A percentile compares a stretch with the other conserved stretches of the same genome.
phyloP scores from a whole-genome alignment of 2,888 invertebrate species.

The Gnatocerus cornutus region DNA sequence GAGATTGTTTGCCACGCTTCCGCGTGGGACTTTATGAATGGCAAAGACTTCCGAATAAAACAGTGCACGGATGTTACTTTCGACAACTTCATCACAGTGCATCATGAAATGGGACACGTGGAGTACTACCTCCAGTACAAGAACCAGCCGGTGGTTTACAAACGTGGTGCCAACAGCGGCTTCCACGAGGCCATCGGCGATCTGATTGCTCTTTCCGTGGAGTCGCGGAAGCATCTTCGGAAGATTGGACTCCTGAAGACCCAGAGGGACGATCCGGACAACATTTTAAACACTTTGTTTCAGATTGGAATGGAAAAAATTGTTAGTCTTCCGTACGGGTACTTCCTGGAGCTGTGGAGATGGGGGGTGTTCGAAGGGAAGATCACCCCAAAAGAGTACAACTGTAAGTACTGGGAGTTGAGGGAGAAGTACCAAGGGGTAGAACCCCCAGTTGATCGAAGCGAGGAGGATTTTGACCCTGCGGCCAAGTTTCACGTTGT shows the following conservation, averaged over 20 bases:
- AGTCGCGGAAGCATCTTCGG: constrained; percentile 78
- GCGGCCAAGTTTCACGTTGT: constrained; percentile 82
- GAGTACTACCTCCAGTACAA: constrained; percentile 85
- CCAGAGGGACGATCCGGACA: constrained; percentile 75
- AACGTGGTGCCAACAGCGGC: constrained; percentile 81
- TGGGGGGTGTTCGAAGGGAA: constrained; percentile 80
- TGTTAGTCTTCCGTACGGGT: constrained; percentile 81
- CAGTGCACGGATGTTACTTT: constrained; percentile 81
- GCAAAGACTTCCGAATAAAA: constrained; percentile 88
- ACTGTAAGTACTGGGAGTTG: constrained; percentile 79
- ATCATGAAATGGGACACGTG: constrained; percentile 89
- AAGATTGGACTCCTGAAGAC: constrained; percentile 78
- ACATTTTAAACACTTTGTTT: constrained; percentile 77
- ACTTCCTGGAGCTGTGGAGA: constrained; percentile 80
- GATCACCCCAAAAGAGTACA: constrained; percentile 76
- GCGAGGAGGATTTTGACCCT: constrained; percentile 78
- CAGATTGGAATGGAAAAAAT: constrained; percentile 79
- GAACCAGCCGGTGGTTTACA: constrained; percentile 80
- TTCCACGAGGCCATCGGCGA: constrained; percentile 80
- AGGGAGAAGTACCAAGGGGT: constrained; percentile 77
- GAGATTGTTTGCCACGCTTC: constrained; percentile 90
- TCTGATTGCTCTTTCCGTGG: constrained; percentile 74
- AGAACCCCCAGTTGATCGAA: constrained; percentile 76
- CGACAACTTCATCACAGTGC: constrained; percentile 79
- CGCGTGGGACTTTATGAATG: constrained; percentile 90